These are phyloP conservation scores for Bos taurus DNA, from an alignment of 2,113 vertebrate genomes.

Conservation along the genomic window DNA sequence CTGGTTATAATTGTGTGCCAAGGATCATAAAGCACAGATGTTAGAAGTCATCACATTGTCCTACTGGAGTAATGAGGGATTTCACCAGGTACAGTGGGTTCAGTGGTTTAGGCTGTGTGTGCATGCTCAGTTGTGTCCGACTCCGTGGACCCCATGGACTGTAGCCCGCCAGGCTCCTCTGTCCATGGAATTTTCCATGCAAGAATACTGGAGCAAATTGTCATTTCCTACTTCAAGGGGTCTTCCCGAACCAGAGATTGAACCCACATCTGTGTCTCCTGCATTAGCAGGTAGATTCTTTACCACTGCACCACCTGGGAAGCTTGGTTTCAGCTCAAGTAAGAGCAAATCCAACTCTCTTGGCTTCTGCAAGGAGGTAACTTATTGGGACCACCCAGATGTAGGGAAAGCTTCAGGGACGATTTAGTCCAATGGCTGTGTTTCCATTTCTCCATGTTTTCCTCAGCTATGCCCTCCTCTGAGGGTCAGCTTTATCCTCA, in stretches of 20 bases:
- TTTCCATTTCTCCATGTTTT: not conserved
- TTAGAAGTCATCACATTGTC: not conserved
- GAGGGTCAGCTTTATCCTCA: not conserved
- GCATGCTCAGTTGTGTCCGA: not conserved
- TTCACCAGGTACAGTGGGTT: not conserved
- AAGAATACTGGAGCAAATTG: not conserved
- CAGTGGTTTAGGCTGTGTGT: not conserved
- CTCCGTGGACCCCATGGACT: not conserved
- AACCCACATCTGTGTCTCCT: not conserved
- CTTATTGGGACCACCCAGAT: not conserved
- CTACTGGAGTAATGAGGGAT: not conserved
- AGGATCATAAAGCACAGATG: not conserved
- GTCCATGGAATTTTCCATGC: not conserved
- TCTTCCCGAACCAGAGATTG: not conserved
- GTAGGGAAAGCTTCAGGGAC: not conserved
- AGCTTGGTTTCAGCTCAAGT: not conserved
- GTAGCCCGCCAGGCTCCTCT: not conserved
- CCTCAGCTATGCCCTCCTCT: not conserved
- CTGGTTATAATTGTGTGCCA: not conserved
- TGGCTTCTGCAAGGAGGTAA: not conserved
- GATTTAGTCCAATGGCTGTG: not conserved
- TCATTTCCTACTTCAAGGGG: not conserved
- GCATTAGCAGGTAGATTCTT: not conserved
- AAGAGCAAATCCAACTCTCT: not conserved
- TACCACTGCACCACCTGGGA: not conserved